Percentiles rank a stretch among this genome's conserved stretches.
Conservation (phyloP, 2,797 vertebrate genomes). For the Clarias platycephalus region DNA sequence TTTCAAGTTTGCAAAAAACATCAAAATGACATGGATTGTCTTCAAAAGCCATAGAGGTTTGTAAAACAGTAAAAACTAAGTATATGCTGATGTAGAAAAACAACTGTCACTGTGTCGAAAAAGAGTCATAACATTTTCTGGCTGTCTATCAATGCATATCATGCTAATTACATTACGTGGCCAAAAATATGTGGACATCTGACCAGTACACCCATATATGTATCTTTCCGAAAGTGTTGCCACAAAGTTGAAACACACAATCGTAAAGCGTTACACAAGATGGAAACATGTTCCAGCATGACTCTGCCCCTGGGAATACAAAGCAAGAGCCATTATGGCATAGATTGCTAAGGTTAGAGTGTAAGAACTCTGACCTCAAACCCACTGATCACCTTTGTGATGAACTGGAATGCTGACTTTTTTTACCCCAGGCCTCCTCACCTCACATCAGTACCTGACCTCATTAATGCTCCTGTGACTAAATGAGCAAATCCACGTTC, state of each 20-base stretch:
- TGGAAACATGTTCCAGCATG: not conserved
- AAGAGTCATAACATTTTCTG: not conserved
- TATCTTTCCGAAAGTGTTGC: not conserved
- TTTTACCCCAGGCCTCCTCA: not conserved
- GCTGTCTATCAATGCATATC: not conserved
- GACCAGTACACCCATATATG: not conserved
- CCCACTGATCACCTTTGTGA: not conserved
- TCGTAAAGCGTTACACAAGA: not conserved
- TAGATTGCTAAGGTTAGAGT: not conserved
- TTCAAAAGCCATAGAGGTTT: not conserved
- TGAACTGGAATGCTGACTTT: not conserved
- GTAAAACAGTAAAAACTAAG: not conserved
- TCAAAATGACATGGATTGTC: slow-evolving; percentile 12
- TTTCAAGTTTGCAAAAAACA: slow-evolving; percentile 54
- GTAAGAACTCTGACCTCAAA: not conserved
- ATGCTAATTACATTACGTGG: not conserved
- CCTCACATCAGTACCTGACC: not conserved
- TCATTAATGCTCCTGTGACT: not conserved
- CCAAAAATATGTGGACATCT: not conserved
- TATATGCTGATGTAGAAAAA: not conserved
- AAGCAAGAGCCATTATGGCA: not conserved
- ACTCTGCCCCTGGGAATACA: not conserved
- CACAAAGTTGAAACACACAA: not conserved
- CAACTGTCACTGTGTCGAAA: not conserved
- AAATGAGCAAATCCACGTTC: not conserved